Evolutionary conservation across 2,888 invertebrate genomes (phyloP).

Genomic region (Pinctada fucata): DNA sequence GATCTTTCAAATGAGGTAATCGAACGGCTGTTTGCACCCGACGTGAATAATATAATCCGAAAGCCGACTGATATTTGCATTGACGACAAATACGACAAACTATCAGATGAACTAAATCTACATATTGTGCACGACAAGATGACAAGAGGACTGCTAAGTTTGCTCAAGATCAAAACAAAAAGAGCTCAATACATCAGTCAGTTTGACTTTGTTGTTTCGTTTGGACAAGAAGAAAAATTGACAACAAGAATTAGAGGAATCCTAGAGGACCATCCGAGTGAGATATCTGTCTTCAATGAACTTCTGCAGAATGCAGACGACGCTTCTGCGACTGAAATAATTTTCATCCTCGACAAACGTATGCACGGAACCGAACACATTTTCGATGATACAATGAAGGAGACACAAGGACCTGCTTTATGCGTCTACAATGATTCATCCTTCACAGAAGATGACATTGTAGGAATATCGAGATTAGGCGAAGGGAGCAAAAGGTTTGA

Average conservation of each 20-base stretch:
- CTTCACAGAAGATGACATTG: conserved; percentile 67
- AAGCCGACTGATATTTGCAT: conserved; percentile 18
- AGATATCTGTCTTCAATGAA: conserved; percentile 68
- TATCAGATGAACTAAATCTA: not conserved
- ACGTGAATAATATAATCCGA: conserved; percentile 7
- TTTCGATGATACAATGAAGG: conserved; percentile 59
- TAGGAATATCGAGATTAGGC: conserved; percentile 71
- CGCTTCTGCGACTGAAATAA: conserved; percentile 65
- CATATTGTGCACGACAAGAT: conserved; percentile 10
- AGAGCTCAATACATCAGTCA: conserved; percentile 13
- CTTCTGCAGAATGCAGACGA: conserved; percentile 71
- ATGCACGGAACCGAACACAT: conserved; percentile 48
- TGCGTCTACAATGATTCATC: conserved; percentile 72
- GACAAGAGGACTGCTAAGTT: not conserved
- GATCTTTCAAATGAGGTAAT: not conserved
- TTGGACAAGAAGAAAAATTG: conserved; percentile 69
- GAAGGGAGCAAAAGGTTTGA: conserved; percentile 70
- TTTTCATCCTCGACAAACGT: conserved; percentile 63
- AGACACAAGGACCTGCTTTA: conserved; percentile 71
- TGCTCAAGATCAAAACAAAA: conserved; percentile 24
- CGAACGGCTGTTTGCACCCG: conserved; percentile 22
- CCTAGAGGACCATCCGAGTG: conserved; percentile 63
- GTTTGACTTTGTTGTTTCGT: conserved; percentile 28
- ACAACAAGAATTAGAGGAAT: conserved; percentile 62
- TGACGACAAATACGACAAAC: conserved; percentile 35